phyloP scores from a whole-genome alignment of 1,140 invertebrate genomes.

The Hirudo medicinalis region DNA sequence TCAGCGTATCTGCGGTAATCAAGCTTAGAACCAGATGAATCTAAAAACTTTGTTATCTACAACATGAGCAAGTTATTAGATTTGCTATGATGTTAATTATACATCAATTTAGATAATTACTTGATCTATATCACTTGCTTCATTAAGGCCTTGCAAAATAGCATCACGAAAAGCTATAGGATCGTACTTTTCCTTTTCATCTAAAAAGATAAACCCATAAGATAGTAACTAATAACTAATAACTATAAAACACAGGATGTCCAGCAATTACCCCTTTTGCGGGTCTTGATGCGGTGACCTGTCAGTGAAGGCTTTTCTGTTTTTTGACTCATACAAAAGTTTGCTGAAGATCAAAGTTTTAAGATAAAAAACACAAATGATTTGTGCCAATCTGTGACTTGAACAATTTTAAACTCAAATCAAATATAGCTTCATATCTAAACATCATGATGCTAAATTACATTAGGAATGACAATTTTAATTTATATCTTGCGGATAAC shows the following conservation, averaged over 20 bases:
- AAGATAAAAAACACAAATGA: not conserved
- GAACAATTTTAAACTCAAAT: too few species aligned
- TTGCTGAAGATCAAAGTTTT: conserved; percentile 53
- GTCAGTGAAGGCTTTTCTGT: conserved; percentile 98
- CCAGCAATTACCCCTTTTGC: conserved; percentile 77
- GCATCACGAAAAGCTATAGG: conserved; percentile 90
- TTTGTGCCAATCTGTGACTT: too few species aligned
- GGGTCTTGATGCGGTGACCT: conserved; percentile 99
- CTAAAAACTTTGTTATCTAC: conserved; percentile 75
- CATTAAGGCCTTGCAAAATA: conserved; percentile 79
- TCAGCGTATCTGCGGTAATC: conserved; percentile 95
- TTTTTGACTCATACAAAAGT: conserved; percentile 99
- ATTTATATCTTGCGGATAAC: too few species aligned
- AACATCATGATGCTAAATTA: too few species aligned
- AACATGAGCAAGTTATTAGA: not conserved
- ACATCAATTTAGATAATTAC: conserved; percentile 24
- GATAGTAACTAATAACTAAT: conserved; percentile 8
- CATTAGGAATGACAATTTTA: too few species aligned
- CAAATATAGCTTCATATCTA: too few species aligned
- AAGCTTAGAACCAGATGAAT: conserved; percentile 80
- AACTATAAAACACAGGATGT: not conserved
- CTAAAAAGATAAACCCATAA: conserved; percentile 43
- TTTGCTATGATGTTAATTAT: not conserved
- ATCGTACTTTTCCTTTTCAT: conserved; percentile 99
- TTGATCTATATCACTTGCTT: conserved; percentile 53